Conservation (phyloP, 2,797 vertebrate species). For the Arremon aurantiirostris region DNA sequence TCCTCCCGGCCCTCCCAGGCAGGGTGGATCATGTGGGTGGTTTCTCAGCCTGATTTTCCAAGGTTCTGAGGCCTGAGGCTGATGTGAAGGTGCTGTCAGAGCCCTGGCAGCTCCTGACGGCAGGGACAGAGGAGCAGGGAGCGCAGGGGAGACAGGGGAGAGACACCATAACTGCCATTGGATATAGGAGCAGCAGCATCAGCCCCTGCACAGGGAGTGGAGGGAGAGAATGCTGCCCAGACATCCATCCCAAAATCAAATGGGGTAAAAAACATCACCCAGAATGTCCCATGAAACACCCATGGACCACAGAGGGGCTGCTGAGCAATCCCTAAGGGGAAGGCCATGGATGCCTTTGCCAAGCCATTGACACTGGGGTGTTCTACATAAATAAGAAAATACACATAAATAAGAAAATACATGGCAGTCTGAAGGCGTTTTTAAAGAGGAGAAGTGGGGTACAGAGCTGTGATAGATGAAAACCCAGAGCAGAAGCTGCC, state of each 20-base stretch:
- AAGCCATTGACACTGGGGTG: fast-evolving
- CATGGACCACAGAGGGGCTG: fast-evolving
- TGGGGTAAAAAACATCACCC: neutral
- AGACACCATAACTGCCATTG: neutral
- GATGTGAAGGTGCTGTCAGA: neutral
- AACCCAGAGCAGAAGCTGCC: neutral
- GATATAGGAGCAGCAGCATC: neutral
- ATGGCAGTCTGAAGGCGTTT: neutral
- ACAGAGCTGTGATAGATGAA: neutral
- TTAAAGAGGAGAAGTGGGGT: neutral
- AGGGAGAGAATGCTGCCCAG: fast-evolving
- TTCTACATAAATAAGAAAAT: neutral
- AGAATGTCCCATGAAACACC: neutral
- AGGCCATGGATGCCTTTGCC: neutral
- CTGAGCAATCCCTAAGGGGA: fast-evolving
- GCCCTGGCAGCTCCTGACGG: neutral
- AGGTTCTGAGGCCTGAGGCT: neutral
- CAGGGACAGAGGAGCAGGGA: neutral
- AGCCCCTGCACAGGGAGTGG: neutral
- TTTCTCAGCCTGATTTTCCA: neutral
- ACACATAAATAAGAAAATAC: neutral
- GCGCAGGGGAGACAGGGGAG: neutral
- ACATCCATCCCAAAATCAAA: neutral
- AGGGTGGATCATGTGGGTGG: neutral
- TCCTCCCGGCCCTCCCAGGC: neutral